Conservation (phyloP, 2,797 vertebrate species). For the Phrynocephalus guinanensis region DNA sequence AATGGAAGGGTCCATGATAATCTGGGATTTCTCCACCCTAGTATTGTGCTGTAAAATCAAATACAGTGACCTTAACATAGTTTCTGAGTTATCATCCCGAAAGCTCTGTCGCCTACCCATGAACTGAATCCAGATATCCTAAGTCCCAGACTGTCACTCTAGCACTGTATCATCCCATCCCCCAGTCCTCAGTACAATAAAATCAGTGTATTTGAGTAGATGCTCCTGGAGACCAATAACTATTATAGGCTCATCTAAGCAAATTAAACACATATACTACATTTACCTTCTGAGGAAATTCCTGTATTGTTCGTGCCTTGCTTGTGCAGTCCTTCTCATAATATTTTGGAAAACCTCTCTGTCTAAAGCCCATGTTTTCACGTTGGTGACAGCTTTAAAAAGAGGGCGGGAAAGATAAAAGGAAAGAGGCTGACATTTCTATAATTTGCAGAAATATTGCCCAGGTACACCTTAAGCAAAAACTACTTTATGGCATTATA, state of each 20-base stretch:
- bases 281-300: conserved; percentile 90
- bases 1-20: not conserved
- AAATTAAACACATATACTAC: not conserved
- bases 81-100: too few relatives aligned
- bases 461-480: not conserved
- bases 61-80: too few relatives aligned
- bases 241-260: not conserved
- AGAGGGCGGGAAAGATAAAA: conserved; percentile 44
- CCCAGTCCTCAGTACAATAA: not conserved
- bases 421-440: conserved; percentile 10
- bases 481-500: not conserved
- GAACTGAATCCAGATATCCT: too few relatives aligned
- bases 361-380: conserved; percentile 92
- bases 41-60: too few relatives aligned
- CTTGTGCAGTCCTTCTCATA: conserved; percentile 92
- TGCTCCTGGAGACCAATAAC: not conserved
- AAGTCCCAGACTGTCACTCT: too few relatives aligned
- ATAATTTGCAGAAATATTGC: not conserved
- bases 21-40: not conserved
- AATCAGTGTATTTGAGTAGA: not conserved
- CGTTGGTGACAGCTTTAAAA: conserved; percentile 84
- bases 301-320: conserved; percentile 88
- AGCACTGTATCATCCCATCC: too few relatives aligned
- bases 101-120: too few relatives aligned
- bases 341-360: conserved; percentile 96